A percentile compares a stretch with the other conserved stretches of the same genome.
These are phyloP conservation scores for Leptatherina wallacei DNA, from an alignment of 2,797 vertebrate species.

Conservation along the genomic window DNA sequence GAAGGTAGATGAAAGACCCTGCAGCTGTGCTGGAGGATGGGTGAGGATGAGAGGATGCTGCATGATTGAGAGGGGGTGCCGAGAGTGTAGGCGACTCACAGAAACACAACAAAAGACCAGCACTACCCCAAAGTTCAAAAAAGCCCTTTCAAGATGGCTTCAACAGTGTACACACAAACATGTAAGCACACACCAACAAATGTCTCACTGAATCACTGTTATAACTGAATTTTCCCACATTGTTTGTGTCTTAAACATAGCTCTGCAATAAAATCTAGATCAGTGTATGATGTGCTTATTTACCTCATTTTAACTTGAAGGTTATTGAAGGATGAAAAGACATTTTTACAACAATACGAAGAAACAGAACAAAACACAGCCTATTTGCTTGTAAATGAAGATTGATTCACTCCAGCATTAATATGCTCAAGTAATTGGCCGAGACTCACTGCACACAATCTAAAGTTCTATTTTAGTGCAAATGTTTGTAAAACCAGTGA, in stretches of 20 bases:
- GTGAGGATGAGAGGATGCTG: slow-evolving; percentile 47
- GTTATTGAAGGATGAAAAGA: background rate
- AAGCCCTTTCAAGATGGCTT: slow-evolving; percentile 57
- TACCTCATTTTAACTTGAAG: background rate
- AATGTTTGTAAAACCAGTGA: background rate
- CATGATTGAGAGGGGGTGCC: slow-evolving; percentile 29
- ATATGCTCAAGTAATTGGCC: background rate
- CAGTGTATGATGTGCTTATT: background rate
- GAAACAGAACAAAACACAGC: background rate
- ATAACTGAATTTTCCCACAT: slow-evolving; percentile 14
- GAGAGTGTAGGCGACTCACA: slow-evolving; percentile 49
- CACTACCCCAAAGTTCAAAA: slow-evolving; percentile 66
- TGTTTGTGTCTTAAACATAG: slow-evolving; percentile 7
- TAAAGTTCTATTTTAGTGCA: background rate
- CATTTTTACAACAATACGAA: background rate
- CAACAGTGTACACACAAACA: slow-evolving; percentile 27
- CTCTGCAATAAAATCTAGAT: background rate
- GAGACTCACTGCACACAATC: background rate
- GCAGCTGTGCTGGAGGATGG: slow-evolving; percentile 61
- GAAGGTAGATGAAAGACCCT: slow-evolving; percentile 60
- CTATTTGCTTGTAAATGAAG: background rate
- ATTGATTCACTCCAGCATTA: background rate
- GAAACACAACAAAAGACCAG: slow-evolving; percentile 72
- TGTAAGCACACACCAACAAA: slow-evolving; percentile 8
- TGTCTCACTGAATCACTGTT: slow-evolving; percentile 15